Evolutionary conservation across 2,888 invertebrate species (phyloP).

Genomic region (Resseliella maxima): DNA sequence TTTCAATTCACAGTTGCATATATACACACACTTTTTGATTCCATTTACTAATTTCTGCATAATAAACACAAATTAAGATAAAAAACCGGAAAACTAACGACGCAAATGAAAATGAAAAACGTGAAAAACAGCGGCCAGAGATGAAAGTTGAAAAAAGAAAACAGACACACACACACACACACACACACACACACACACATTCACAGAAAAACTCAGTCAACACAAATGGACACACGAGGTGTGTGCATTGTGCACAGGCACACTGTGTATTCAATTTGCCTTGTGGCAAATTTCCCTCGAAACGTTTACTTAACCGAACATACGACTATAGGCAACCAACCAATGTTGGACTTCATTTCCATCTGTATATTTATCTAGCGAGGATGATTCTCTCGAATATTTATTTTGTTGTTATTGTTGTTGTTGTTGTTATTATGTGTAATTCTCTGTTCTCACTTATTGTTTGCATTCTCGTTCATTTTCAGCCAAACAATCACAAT

Average conservation of each 20-base stretch:
- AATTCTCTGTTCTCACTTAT: background rate
- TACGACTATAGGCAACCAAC: too few species aligned
- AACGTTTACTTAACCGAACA: too few species aligned
- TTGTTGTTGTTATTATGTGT: background rate
- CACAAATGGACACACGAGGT: background rate
- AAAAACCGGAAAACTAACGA: conserved; percentile 15
- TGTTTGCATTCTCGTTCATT: conserved; percentile 19
- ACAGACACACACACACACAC: too few species aligned
- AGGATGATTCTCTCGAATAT: conserved; percentile 2
- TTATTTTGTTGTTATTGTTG: background rate
- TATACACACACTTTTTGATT: background rate
- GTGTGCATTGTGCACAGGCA: too few species aligned
- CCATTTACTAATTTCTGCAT: conserved; percentile 41
- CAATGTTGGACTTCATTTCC: too few species aligned
- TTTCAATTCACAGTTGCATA: background rate
- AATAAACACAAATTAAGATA: conserved; percentile 45
- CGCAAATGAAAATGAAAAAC: conserved; percentile 10
- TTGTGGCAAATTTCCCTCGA: background rate
- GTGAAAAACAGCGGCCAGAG: background rate
- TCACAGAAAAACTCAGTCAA: background rate
- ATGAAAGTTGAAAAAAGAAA: too few species aligned
- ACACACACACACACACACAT: too few species aligned
- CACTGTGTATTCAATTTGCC: background rate
- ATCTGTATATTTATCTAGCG: background rate
- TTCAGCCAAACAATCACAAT: conserved; percentile 55